These are phyloP conservation scores for Calliphora vomitoria DNA, from an alignment of 2,888 invertebrate genomes.

Conservation along the genomic window DNA sequence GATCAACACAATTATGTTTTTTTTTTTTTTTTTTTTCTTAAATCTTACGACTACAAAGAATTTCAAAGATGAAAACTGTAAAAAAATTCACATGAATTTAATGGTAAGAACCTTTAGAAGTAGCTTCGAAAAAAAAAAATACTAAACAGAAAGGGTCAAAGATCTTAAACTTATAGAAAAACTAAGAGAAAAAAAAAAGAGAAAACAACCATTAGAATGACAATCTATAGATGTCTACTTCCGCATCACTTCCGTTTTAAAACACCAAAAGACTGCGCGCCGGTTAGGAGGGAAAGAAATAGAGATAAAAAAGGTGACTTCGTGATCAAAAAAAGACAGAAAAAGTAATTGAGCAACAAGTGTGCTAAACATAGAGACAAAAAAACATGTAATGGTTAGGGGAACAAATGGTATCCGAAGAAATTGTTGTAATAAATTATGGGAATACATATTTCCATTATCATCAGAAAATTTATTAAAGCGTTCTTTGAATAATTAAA, in stretches of 20 bases:
- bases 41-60: constrained; percentile 19
- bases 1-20: not conserved
- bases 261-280: not conserved
- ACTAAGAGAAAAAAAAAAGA: constrained; percentile 1
- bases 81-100: constrained; percentile 49
- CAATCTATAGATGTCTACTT: constrained; percentile 60
- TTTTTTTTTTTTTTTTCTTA: not conserved
- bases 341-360: constrained; percentile 22
- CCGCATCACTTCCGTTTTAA: constrained; percentile 65
- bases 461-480: not conserved
- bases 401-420: not conserved
- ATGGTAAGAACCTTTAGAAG: constrained; percentile 19
- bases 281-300: not conserved
- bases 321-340: not conserved
- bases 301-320: not conserved
- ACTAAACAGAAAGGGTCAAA: constrained; percentile 52
- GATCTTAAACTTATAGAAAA: constrained; percentile 40
- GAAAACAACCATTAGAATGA: constrained; percentile 51
- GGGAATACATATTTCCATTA: no score
- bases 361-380: not conserved
- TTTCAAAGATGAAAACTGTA: constrained; percentile 16
- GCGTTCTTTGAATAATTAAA: no score
- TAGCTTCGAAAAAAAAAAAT: constrained; percentile 13
- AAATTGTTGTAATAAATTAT: no score
- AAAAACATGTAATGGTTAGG: not conserved